Conservation (phyloP, 2,113 vertebrate genomes). For the Tragelaphus strepsiceros region DNA sequence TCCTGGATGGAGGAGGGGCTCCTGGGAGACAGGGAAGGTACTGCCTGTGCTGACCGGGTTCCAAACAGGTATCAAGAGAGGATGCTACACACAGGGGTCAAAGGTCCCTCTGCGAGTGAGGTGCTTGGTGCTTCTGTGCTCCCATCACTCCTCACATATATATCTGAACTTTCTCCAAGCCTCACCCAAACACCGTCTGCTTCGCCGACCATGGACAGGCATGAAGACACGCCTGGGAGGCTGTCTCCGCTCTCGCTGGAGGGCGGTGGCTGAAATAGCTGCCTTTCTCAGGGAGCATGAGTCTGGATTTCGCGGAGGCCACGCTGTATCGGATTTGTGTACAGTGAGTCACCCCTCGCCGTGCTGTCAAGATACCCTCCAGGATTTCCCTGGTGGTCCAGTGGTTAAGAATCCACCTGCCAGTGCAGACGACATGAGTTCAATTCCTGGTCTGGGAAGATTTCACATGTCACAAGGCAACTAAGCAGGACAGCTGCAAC, state of each 20-base stretch:
- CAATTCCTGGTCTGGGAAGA: neutral
- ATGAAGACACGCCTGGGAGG: fast-evolving
- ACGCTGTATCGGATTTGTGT: fast-evolving
- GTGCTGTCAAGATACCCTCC: neutral
- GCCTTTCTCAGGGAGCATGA: neutral
- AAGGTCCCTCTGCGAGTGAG: fast-evolving
- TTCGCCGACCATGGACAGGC: fast-evolving
- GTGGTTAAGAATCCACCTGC: neutral
- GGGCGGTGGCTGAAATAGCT: fast-evolving
- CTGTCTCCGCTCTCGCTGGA: neutral
- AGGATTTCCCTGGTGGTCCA: neutral
- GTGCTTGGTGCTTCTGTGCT: fast-evolving
- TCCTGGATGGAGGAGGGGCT: neutral
- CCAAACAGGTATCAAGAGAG: neutral
- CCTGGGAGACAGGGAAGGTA: fast-evolving
- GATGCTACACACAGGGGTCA: neutral
- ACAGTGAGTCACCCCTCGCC: fast-evolving
- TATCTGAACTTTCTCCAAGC: fast-evolving
- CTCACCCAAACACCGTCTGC: fast-evolving
- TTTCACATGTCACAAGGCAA: neutral
- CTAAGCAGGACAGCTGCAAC: neutral
- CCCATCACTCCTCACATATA: neutral
- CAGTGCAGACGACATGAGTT: neutral
- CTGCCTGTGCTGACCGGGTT: fast-evolving
- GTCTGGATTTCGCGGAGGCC: neutral